These are phyloP conservation scores for Cavia aperea DNA, from an alignment of 2,113 vertebrate genomes.

Conservation along the genomic window DNA sequence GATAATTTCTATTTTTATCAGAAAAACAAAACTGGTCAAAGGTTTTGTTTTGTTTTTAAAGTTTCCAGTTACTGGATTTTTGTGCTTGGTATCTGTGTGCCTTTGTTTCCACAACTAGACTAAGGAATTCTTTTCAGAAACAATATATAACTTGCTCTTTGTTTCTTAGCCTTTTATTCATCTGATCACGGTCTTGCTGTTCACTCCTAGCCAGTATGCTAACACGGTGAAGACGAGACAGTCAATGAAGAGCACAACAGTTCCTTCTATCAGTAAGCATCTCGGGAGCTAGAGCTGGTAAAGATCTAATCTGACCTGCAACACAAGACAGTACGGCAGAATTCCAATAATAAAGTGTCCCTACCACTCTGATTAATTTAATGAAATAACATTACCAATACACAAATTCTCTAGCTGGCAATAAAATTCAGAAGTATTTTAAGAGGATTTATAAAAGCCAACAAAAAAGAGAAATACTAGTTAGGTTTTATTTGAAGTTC, in stretches of 20 bases:
- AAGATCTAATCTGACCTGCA: background rate
- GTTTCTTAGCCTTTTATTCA: conserved; percentile 33
- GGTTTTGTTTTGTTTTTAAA: background rate
- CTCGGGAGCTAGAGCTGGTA: background rate
- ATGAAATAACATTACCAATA: conserved; percentile 10
- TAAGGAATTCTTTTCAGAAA: conserved; percentile 18
- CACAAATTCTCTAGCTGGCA: background rate
- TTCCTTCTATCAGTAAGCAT: background rate
- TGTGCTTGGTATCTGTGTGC: background rate
- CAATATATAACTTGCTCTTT: background rate
- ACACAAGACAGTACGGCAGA: background rate
- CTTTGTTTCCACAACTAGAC: conserved; percentile 17
- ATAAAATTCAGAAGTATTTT: conserved; percentile 42
- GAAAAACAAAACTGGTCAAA: background rate
- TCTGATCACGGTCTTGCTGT: background rate
- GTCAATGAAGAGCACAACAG: background rate
- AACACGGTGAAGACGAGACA: background rate
- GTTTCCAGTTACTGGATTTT: background rate
- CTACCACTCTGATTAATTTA: background rate
- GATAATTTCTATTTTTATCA: conserved; percentile 34
- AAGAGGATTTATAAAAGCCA: background rate
- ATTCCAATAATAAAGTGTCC: conserved; percentile 18
- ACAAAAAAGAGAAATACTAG: background rate
- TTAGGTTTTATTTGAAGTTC: conserved; percentile 14
- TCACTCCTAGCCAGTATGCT: background rate